Percentiles rank a stretch among this genome's conserved stretches.
phyloP scores from a whole-genome alignment of 2,888 invertebrate species.

The Meiosimyza decipiens region DNA sequence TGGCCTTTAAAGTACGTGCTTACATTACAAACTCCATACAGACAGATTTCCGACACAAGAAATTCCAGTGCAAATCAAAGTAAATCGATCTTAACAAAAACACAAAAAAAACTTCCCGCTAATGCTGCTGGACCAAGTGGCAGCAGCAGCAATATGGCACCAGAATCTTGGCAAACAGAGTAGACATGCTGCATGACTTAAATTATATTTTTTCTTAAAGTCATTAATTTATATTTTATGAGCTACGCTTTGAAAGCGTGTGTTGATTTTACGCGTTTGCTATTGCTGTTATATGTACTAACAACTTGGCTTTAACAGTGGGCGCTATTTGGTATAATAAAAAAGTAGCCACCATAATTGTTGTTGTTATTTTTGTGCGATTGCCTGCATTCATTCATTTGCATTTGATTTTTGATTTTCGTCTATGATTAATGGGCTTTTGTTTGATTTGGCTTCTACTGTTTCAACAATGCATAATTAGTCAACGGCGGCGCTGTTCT shows the following conservation, averaged over 20 bases:
- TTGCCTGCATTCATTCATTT: too few species aligned
- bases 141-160: too few species aligned
- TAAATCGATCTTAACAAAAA: too few species aligned
- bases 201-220: constrained; percentile 32
- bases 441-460: too few species aligned
- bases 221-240: neutral
- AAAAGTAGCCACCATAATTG: neutral
- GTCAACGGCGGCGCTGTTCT: too few species aligned
- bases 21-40: too few species aligned
- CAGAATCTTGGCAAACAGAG: neutral
- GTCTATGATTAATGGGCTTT: constrained; percentile 1
- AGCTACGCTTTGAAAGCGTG: neutral
- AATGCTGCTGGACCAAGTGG: too few species aligned
- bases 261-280: neutral
- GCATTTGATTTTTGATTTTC: neutral
- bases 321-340: neutral
- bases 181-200: neutral
- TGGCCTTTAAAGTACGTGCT: too few species aligned
- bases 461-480: too few species aligned
- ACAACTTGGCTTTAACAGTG: neutral
- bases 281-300: neutral
- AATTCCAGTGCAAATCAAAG: too few species aligned
- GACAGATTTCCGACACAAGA: too few species aligned
- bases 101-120: too few species aligned
- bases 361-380: neutral